Conservation (phyloP, 2,888 invertebrate species). For the Orthosia incerta region DNA sequence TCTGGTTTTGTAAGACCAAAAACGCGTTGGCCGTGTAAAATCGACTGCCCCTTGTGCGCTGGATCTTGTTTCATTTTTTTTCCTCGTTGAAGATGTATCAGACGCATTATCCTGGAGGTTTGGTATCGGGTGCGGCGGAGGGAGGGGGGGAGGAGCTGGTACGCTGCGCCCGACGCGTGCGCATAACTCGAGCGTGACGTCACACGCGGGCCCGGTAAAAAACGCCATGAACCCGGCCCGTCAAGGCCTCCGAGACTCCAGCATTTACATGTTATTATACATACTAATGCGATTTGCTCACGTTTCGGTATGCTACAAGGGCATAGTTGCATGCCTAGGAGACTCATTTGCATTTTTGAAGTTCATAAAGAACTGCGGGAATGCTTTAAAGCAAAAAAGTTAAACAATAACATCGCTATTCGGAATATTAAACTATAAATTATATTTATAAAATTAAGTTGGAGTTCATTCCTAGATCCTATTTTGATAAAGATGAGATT, state of each 20-base stretch:
- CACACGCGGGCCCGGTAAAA: conserved; percentile 84
- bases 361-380: conserved; percentile 28
- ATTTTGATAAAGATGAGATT: background rate
- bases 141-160: conserved; percentile 58
- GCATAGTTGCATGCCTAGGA: conserved; percentile 58
- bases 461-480: background rate
- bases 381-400: conserved; percentile 20
- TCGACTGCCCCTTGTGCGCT: conserved; percentile 82
- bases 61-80: conserved; percentile 86
- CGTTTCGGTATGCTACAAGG: conserved; percentile 69
- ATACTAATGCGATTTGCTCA: conserved; percentile 75
- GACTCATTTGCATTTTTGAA: conserved; percentile 59
- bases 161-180: conserved; percentile 78
- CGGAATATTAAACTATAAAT: conserved; percentile 6
- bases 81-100: conserved; percentile 87
- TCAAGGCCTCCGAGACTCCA: conserved; percentile 85
- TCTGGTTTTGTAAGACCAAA: conserved; percentile 80
- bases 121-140: conserved; percentile 78
- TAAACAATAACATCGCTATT: conserved; percentile 13
- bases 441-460: background rate
- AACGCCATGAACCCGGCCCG: conserved; percentile 86
- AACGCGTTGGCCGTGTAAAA: conserved; percentile 84
- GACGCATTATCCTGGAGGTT: conserved; percentile 87
- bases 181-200: conserved; percentile 88
- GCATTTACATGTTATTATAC: conserved; percentile 81